Conservation (phyloP, 2,113 vertebrate genomes). For the Serilophus lunatus region DNA sequence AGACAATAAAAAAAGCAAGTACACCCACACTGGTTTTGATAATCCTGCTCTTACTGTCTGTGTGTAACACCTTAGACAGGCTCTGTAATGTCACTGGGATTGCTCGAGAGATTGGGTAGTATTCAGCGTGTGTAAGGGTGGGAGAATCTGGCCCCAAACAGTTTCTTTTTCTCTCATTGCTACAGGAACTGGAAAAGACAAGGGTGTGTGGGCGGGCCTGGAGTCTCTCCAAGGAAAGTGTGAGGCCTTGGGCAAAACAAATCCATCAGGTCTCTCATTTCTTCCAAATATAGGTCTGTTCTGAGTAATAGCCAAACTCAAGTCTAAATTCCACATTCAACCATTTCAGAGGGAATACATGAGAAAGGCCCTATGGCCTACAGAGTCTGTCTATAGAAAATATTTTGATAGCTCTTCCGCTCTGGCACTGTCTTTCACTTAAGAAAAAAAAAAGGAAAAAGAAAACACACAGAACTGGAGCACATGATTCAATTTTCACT, state of each 20-base stretch:
- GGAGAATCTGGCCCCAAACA: constrained; percentile 6
- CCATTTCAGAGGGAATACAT: constrained; percentile 64
- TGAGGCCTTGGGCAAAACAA: constrained; percentile 79
- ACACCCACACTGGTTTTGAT: background rate
- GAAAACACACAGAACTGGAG: background rate
- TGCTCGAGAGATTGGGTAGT: background rate
- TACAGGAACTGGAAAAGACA: constrained; percentile 75
- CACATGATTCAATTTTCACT: constrained; percentile 17
- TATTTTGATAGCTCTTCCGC: constrained; percentile 52
- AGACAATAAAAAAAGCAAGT: background rate
- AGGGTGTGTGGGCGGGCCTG: constrained; percentile 73
- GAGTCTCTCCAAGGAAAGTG: constrained; percentile 76
- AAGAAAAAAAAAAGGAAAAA: constrained; percentile 28
- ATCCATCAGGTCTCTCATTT: constrained; percentile 74
- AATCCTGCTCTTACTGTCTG: background rate
- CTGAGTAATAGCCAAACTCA: constrained; percentile 73
- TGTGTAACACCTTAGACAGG: background rate
- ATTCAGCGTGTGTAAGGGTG: constrained; percentile 33
- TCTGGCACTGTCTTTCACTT: background rate
- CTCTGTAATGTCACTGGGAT: background rate
- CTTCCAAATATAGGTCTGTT: constrained; percentile 79
- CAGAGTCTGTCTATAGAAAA: constrained; percentile 48
- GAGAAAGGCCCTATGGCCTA: constrained; percentile 55
- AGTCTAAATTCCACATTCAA: constrained; percentile 64
- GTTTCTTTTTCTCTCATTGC: constrained; percentile 43